phyloP scores from a whole-genome alignment of 2,797 vertebrate genomes.

The Ambastaia sidthimunki region DNA sequence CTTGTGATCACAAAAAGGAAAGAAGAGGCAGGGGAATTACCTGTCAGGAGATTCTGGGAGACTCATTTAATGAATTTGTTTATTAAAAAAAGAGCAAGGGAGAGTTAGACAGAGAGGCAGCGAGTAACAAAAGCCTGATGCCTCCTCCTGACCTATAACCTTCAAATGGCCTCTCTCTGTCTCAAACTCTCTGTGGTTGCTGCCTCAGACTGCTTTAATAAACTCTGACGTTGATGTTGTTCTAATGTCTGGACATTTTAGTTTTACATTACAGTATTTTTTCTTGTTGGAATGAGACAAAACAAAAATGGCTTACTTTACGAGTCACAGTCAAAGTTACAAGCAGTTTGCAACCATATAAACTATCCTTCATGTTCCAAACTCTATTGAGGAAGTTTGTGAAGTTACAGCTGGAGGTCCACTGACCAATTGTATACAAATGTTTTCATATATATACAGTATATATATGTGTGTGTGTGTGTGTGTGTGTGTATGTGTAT shows the following conservation, averaged over 20 bases:
- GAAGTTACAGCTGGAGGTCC: neutral
- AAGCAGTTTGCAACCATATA: neutral
- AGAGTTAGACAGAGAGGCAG: slow-evolving; percentile 40
- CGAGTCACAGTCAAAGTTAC: neutral
- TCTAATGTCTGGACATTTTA: slow-evolving; percentile 21
- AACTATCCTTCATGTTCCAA: neutral
- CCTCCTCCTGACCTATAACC: slow-evolving; percentile 69
- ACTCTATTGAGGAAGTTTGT: neutral
- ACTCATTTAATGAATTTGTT: slow-evolving; percentile 77
- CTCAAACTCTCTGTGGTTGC: slow-evolving; percentile 16
- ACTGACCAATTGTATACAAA: neutral
- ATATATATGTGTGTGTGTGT: too few species aligned
- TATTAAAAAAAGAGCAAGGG: slow-evolving; percentile 76
- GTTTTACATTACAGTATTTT: slow-evolving; percentile 18
- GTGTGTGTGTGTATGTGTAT: neutral
- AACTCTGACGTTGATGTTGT: slow-evolving; percentile 26
- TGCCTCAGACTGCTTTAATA: slow-evolving; percentile 45
- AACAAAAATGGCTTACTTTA: slow-evolving; percentile 10
- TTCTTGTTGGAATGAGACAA: neutral
- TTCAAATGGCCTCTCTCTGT: slow-evolving; percentile 55
- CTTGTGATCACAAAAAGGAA: slow-evolving; percentile 80
- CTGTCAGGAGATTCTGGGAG: slow-evolving; percentile 72
- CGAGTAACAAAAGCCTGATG: slow-evolving; percentile 59
- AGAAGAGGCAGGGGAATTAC: slow-evolving; percentile 76
- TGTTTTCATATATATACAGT: neutral